phyloP scores from a whole-genome alignment of 2,113 vertebrate species.

The Equus przewalskii region DNA sequence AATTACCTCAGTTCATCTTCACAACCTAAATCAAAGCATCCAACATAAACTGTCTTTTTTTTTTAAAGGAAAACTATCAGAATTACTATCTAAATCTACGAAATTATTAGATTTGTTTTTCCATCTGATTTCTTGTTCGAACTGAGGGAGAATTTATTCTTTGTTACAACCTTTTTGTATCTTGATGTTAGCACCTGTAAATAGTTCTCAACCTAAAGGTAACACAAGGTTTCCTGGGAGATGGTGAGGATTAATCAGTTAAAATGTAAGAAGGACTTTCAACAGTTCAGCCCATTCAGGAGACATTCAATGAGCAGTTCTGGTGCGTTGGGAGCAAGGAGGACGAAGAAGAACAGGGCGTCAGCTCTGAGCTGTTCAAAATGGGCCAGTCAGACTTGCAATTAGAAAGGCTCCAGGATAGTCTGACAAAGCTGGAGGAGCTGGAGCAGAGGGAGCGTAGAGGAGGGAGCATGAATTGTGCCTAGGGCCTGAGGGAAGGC shows the following conservation, averaged over 20 bases:
- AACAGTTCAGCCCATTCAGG: background rate
- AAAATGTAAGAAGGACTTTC: constrained; percentile 22
- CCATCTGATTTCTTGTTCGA: background rate
- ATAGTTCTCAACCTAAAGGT: background rate
- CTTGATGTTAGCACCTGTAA: constrained; percentile 33
- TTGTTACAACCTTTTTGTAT: background rate
- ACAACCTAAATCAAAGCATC: constrained; percentile 20
- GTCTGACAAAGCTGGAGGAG: background rate
- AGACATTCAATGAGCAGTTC: background rate
- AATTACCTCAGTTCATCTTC: background rate
- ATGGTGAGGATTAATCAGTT: background rate
- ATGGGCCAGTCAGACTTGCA: background rate
- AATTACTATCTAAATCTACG: constrained; percentile 32
- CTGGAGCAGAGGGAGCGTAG: background rate
- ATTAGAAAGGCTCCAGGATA: background rate
- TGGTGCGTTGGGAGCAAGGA: background rate
- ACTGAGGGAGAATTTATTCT: constrained; percentile 11
- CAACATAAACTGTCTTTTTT: background rate
- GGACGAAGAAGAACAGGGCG: background rate
- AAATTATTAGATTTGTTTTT: background rate
- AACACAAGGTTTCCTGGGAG: background rate
- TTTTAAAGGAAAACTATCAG: background rate
- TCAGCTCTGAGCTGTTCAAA: background rate
- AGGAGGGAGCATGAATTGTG: background rate
- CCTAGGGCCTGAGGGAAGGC: background rate